Base-by-base conservation (phyloP, 2,797 vertebrate genomes). In the Chromis chromis region DNA sequence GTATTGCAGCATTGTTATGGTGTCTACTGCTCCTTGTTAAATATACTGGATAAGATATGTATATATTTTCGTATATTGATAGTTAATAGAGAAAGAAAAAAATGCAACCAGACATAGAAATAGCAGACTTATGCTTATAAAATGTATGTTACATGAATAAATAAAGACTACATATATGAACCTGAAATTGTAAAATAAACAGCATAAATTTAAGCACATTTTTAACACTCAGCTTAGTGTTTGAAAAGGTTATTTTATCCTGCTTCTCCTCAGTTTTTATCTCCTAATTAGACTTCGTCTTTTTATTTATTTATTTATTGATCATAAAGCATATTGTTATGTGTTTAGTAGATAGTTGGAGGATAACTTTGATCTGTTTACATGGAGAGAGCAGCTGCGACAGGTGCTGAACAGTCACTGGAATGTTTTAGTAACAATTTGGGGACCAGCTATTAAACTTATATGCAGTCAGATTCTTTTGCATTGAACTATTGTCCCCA, bases 381-480 rank as follows among this genome's bases (percentile, higher is more conserved):
- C 39, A 48, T 16, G 39, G 48, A 31, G 28, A 31, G 28, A 31
- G 28, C 28, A 31, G 28, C 28, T 31, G 28, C 19, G 22, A 56
- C 69, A 69, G 36, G 17, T 49, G 62, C 62, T 63, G 31, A 74
- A 57, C 28, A 70, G 24, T 28, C 24, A 61, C 27, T 19, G 40
- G 33, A 33, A 9, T 8, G 1, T 10, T 33, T 6, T 31, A 0
- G 6, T 6, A 31, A 31, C 28, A 31, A 31, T 31, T 31, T 31
- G 28, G 28, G 28, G 28, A 31, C 5, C 28, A 31, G 33, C 7
- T 33, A 2, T 33, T 33, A 9, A 10, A 33, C 52, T 14, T 12
- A 14, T 25, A 27, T 25, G 14, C 25, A 25, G 24, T 54, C 52
- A 27, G 12, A 52, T 14, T 53, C 12, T 13, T 14, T 53, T 53